Evolutionary conservation across 2,113 vertebrate species (phyloP), one percentile per base, ranked within the genome.

Genomic region (Bothrops jararaca): DNA sequence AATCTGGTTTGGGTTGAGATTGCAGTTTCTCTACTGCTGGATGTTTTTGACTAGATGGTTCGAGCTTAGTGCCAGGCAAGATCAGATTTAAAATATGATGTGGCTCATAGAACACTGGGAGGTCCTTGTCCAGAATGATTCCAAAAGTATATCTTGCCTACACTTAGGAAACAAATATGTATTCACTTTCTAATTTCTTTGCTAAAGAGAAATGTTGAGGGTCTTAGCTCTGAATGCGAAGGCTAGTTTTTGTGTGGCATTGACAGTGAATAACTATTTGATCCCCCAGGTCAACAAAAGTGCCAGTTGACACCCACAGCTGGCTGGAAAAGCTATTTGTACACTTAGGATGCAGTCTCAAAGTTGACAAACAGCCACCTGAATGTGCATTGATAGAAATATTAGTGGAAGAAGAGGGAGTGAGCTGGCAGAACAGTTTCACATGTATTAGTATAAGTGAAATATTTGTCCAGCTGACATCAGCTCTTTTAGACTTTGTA

Each of bases 391-490:
- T 85, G 94, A 95, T 95, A 94, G 96, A 92, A 95, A 94, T 95
- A 97, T 97, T 89, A 29, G 96, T 94, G 95, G 90, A 94, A 52
- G 90, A 89, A 93, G 93, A 90, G 60, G 85, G 91, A 88, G 89
- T 85, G 93, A 87, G 87, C 90, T 89, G 93, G 89, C 56, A 91
- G 93, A 92, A 93, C 91, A 89, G 60, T 90, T 34, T 5, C 64
- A 10, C 8, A 1, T 93, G 90, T 87, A 93, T 86, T 80, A 20
- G 0, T 0, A 0, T 0, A 5, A 93, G 93, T 91, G 93, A 96
- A 91, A 95, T 95, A 95, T 98, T 97, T 97, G 98, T 97, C 97
- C 93, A 89, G 95, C 97, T 97, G 97, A 97, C 96, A 95, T 96
- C 92, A 64, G 96, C 95, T 95, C 96, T 95, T 94, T 94, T 95